Conservation (phyloP, 30 jellyfish, hydroid and myxozoan genomes). For the Turritopsis dohrnii region DNA sequence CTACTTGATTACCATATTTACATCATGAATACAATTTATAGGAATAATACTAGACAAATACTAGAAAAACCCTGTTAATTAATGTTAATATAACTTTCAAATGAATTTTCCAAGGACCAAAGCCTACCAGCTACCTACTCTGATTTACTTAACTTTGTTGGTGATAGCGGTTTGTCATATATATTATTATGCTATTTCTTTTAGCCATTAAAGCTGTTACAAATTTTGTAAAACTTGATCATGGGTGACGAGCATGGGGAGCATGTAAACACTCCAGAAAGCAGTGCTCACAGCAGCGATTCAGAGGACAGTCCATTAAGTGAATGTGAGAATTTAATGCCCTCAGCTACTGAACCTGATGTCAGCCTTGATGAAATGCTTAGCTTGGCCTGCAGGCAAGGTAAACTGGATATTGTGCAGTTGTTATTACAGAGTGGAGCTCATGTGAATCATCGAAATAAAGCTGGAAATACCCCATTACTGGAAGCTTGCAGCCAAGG, state of each 20-base stretch:
- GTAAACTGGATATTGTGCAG: constrained; percentile 88
- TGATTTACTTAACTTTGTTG: too few species aligned
- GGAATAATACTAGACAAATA: too few species aligned
- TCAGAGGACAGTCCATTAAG: constrained; percentile 37
- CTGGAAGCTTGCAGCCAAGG: constrained; percentile 99
- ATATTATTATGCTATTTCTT: too few species aligned
- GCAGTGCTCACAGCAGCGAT: constrained; percentile 30
- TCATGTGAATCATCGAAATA: constrained; percentile 83
- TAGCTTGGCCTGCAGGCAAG: constrained; percentile 98
- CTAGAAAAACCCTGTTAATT: too few species aligned
- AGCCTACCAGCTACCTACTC: too few species aligned
- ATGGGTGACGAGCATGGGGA: constrained; percentile 22
- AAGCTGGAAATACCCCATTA: constrained; percentile 96
- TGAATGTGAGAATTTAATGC: constrained; percentile 34
- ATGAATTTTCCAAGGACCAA: too few species aligned
- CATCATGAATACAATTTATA: too few species aligned
- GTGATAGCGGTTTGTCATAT: too few species aligned
- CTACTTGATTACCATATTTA: too few species aligned
- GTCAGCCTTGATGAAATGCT: constrained; percentile 99
- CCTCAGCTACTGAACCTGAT: constrained; percentile 88
- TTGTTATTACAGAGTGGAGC: constrained; percentile 96
- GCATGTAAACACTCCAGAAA: constrained; percentile 29
- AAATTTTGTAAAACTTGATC: not conserved
- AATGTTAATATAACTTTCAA: too few species aligned
- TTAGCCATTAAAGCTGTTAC: not conserved